Evolutionary conservation across 2,113 vertebrate genomes (phyloP).

Genomic region (Falco punctatus): DNA sequence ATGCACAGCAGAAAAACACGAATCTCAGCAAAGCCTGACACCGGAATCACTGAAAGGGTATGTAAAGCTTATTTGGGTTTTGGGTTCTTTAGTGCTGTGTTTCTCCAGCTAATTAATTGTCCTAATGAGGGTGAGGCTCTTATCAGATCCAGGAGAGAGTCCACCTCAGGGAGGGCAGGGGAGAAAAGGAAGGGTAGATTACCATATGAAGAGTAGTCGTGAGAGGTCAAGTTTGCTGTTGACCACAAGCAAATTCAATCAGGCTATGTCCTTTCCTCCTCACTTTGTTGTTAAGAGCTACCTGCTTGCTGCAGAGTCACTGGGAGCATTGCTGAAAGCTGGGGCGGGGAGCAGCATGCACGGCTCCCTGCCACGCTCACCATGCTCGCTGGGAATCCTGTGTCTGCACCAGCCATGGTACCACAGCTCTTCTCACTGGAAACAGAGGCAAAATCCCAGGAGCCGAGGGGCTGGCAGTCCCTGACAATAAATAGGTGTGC

Average conservation of each 20-base stretch:
- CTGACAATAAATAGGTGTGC: neutral
- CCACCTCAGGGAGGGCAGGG: neutral
- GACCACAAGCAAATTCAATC: constrained; percentile 30
- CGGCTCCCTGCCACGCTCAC: neutral
- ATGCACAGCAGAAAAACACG: neutral
- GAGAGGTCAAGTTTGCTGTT: constrained; percentile 19
- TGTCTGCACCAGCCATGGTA: neutral
- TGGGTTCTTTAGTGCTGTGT: neutral
- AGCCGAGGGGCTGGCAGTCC: neutral
- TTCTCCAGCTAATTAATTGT: constrained; percentile 14
- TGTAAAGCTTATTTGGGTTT: neutral
- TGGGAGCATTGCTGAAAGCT: neutral
- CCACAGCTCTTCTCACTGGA: neutral
- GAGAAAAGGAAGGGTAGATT: neutral
- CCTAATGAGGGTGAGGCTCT: neutral
- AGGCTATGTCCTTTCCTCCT: neutral
- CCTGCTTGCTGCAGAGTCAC: neutral
- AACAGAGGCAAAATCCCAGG: neutral
- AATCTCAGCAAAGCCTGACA: neutral
- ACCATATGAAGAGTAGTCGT: neutral
- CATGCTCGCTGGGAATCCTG: fast-evolving
- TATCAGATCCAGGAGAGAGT: neutral
- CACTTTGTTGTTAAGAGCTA: constrained; percentile 3
- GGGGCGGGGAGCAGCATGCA: neutral
- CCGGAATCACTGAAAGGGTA: neutral